phyloP scores from a whole-genome alignment of 2,113 vertebrate species.

The Sprattus sprattus region DNA sequence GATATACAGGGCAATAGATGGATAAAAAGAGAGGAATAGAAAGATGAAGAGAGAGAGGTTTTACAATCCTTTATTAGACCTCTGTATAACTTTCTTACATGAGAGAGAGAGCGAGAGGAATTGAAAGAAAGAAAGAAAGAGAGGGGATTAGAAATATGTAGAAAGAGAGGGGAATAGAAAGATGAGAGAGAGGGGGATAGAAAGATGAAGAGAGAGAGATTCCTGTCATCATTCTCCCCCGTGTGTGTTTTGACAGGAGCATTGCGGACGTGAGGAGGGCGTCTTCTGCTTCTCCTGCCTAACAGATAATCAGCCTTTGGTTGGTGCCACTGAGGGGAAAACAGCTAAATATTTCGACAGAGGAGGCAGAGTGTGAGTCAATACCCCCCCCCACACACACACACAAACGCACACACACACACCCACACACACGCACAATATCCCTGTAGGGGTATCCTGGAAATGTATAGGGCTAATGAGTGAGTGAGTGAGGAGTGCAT shows the following conservation, averaged over 20 bases:
- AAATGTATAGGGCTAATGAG: not conserved
- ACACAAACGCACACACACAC: not conserved
- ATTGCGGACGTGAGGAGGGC: not conserved
- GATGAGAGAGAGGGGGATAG: not conserved
- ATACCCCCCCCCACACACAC: not conserved
- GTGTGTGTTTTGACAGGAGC: not conserved
- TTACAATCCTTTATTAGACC: too few species aligned
- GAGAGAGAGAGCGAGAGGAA: too few species aligned
- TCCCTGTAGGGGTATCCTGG: not conserved
- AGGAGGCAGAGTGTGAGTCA: slow-evolving; percentile 24
- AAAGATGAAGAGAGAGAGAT: not conserved
- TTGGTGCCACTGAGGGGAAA: slow-evolving; percentile 8
- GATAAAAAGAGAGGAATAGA: too few species aligned
- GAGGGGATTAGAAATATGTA: too few species aligned
- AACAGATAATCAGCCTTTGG: not conserved
- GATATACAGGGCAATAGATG: too few species aligned
- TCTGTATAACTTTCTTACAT: too few species aligned
- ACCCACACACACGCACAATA: not conserved
- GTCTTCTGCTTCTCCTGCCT: not conserved
- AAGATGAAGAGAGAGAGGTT: too few species aligned
- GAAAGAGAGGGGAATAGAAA: too few species aligned
- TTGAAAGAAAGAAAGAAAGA: too few species aligned
- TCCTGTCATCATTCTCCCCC: not conserved
- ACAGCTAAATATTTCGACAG: slow-evolving; percentile 31
- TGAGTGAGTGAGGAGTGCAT: not conserved